These are phyloP conservation scores for Orbicella faveolata DNA, from an alignment of 64 coral and sea anemone species.

Conservation along the genomic window DNA sequence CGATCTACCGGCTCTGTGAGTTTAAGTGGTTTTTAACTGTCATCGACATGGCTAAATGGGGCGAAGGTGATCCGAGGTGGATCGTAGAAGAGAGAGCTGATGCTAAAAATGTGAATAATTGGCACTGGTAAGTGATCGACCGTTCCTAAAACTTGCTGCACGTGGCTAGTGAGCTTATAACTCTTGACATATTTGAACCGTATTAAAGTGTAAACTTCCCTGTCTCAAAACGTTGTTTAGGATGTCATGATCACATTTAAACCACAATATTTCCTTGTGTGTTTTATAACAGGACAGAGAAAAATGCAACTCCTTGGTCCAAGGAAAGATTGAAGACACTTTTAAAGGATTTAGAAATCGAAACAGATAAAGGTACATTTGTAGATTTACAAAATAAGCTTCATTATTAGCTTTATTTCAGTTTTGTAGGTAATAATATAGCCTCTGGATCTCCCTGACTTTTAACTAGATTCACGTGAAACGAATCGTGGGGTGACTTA, in stretches of 20 bases:
- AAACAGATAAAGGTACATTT: conserved; percentile 75
- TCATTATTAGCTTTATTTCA: background rate
- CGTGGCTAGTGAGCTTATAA: background rate
- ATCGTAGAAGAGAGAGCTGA: conserved; percentile 99
- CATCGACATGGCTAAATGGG: conserved; percentile 88
- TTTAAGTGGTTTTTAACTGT: background rate
- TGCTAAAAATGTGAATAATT: conserved; percentile 98
- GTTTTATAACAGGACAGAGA: conserved; percentile 80
- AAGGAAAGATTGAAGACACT: conserved; percentile 75
- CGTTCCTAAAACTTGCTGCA: background rate
- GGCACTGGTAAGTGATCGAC: conserved; percentile 89
- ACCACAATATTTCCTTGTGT: background rate
- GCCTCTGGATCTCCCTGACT: background rate
- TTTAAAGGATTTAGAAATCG: conserved; percentile 69
- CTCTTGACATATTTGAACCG: background rate
- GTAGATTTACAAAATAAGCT: too few relatives aligned
- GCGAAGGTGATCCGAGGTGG: conserved; percentile 98
- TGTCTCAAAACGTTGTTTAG: too few relatives aligned
- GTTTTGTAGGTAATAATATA: background rate
- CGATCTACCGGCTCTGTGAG: conserved; percentile 6
- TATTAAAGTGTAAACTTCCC: background rate
- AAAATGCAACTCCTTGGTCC: conserved; percentile 95
- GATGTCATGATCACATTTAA: background rate
- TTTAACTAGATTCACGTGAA: background rate
- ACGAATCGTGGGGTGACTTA: too few relatives aligned